These are phyloP conservation scores for Podarcis raffonei DNA, from an alignment of 2,113 vertebrate species.

Conservation along the genomic window DNA sequence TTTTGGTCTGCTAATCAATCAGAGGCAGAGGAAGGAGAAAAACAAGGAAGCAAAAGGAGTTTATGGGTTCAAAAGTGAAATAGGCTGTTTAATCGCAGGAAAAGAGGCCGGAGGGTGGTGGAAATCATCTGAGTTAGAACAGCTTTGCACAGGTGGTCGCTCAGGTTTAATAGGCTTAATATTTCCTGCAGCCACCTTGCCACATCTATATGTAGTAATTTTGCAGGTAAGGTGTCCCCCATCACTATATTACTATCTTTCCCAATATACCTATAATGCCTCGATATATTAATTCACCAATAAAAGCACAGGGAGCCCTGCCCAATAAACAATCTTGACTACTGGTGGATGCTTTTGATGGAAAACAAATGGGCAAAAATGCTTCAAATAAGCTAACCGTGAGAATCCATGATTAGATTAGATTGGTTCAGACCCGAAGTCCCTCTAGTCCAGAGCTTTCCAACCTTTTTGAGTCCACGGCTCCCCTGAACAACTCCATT, in stretches of 20 bases:
- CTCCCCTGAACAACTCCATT: no score
- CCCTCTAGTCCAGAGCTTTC: neutral
- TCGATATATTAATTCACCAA: neutral
- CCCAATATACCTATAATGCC: no score
- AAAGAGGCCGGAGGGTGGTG: neutral
- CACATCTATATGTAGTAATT: neutral
- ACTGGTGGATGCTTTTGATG: neutral
- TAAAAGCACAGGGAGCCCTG: neutral
- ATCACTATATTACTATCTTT: neutral
- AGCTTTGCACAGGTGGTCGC: neutral
- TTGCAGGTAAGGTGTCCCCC: neutral
- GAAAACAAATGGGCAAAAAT: neutral
- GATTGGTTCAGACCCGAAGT: neutral
- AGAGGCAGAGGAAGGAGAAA: neutral
- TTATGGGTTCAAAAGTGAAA: neutral
- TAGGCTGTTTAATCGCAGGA: neutral
- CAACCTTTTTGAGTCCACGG: no score
- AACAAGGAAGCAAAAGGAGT: neutral
- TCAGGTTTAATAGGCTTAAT: neutral
- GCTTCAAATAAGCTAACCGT: neutral
- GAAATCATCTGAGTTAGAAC: neutral
- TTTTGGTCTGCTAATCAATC: conserved; percentile 41
- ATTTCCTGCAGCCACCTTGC: neutral
- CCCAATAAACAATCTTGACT: neutral
- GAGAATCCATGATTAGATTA: neutral